Evolutionary conservation across 2,888 invertebrate genomes (phyloP).

Genomic region (Caenorhabditis sulstoni): DNA sequence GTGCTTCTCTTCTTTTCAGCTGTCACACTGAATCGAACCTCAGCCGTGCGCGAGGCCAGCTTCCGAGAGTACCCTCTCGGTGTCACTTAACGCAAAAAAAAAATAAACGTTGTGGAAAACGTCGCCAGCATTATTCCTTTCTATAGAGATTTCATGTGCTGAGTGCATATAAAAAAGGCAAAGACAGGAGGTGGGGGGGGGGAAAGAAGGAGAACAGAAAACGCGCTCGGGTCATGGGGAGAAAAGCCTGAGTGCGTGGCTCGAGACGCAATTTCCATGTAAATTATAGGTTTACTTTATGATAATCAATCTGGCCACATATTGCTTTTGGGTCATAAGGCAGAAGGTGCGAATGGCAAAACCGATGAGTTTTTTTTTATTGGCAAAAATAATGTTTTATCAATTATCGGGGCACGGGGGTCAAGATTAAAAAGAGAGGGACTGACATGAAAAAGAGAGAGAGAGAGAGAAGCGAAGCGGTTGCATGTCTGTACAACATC

Average conservation of each 20-base stretch:
- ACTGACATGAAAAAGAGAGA: no score
- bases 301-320: constrained; percentile 16
- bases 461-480: constrained; percentile 13
- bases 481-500: constrained; percentile 33
- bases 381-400: constrained; percentile 15
- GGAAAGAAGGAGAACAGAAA: constrained; percentile 21
- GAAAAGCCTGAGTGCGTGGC: constrained; percentile 5
- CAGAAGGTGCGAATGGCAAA: no score
- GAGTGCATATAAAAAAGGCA: constrained; percentile 47
- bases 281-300: constrained; percentile 41
- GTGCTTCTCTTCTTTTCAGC: no score
- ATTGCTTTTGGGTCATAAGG: not conserved
- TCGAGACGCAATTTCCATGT: not conserved
- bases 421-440: not conserved
- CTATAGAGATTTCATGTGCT: constrained; percentile 34
- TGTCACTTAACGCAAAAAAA: constrained; percentile 20
- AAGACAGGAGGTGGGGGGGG: not conserved
- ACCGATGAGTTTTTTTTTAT: not conserved
- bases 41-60: not conserved
- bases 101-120: constrained; percentile 15
- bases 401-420: constrained; percentile 23
- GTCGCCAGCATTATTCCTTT: constrained; percentile 38
- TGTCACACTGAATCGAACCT: no score
- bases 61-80: not conserved
- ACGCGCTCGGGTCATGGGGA: not conserved